These are phyloP conservation scores for Heliconius eleuchia DNA, from an alignment of 1,140 invertebrate species.

Conservation along the genomic window DNA sequence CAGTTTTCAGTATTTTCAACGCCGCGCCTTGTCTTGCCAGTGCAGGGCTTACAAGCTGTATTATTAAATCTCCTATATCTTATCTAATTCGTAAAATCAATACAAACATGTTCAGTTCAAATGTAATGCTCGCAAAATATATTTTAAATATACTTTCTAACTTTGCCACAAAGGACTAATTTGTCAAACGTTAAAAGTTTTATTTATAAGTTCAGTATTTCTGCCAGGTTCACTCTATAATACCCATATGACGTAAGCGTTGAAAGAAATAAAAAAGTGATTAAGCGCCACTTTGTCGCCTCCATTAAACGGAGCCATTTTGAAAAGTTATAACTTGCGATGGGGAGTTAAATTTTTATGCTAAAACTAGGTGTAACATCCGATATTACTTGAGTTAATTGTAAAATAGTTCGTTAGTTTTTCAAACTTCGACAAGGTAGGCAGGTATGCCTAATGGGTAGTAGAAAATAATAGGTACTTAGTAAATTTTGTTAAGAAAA, in stretches of 20 bases:
- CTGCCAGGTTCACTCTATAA: slow-evolving; percentile 12
- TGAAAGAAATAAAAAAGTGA: slow-evolving; percentile 56
- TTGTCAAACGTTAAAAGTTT: slow-evolving; percentile 10
- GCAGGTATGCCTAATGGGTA: too few species aligned
- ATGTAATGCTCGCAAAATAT: not conserved
- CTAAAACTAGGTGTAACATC: not conserved
- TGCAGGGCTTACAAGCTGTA: too few species aligned
- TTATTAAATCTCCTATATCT: too few species aligned
- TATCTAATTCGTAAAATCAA: too few species aligned
- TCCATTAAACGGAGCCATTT: slow-evolving; percentile 32
- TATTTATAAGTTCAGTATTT: slow-evolving; percentile 9
- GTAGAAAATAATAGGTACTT: too few species aligned
- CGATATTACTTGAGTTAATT: not conserved
- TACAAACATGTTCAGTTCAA: not conserved
- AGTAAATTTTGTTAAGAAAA: too few species aligned
- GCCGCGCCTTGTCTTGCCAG: too few species aligned
- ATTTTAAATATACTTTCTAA: not conserved
- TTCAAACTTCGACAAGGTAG: not conserved
- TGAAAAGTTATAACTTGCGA: slow-evolving; percentile 12
- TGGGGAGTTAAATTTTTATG: not conserved
- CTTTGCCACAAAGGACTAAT: not conserved
- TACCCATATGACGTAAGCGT: slow-evolving; percentile 32
- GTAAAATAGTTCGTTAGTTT: not conserved
- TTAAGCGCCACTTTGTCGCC: slow-evolving; percentile 64
- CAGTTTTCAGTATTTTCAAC: too few species aligned